These are phyloP conservation scores for Drosophila basisetae DNA, from an alignment of 2,888 invertebrate species.

Conservation along the genomic window DNA sequence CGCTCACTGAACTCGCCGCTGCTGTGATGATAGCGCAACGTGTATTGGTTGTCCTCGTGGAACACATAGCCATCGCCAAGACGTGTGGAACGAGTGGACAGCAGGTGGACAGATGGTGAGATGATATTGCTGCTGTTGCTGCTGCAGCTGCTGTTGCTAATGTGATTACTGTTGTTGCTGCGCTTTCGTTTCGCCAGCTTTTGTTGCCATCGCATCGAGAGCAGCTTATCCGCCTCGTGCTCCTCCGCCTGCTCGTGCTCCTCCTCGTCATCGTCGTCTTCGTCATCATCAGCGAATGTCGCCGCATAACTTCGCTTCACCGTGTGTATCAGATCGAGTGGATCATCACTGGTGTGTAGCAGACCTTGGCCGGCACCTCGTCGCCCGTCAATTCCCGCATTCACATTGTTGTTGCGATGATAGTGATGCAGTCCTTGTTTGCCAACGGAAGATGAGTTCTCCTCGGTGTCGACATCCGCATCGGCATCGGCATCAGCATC, in stretches of 20 bases:
- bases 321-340: conserved; percentile 81
- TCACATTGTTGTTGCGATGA: conserved; percentile 57
- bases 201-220: conserved; percentile 35
- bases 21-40: conserved; percentile 82
- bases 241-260: background rate
- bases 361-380: conserved; percentile 6
- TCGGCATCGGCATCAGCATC: conserved; percentile 48
- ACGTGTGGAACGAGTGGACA: conserved; percentile 21
- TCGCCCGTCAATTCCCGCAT: conserved; percentile 26
- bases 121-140: conserved; percentile 31
- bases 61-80: conserved; percentile 82
- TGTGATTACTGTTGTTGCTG: conserved; percentile 50
- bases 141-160: conserved; percentile 10
- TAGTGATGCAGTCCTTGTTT: conserved; percentile 54
- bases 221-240: conserved; percentile 38
- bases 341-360: conserved; percentile 72
- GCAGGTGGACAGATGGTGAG: conserved; percentile 13
- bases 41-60: conserved; percentile 81
- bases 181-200: conserved; percentile 61
- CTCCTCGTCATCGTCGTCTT: conserved; percentile 53
- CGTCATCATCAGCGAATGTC: conserved; percentile 59
- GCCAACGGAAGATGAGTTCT: conserved; percentile 76
- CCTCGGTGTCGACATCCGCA: conserved; percentile 52
- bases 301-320: conserved; percentile 72
- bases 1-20: conserved; percentile 83